Conservation (phyloP, 1,140 invertebrate genomes). For the Sipha flava region DNA sequence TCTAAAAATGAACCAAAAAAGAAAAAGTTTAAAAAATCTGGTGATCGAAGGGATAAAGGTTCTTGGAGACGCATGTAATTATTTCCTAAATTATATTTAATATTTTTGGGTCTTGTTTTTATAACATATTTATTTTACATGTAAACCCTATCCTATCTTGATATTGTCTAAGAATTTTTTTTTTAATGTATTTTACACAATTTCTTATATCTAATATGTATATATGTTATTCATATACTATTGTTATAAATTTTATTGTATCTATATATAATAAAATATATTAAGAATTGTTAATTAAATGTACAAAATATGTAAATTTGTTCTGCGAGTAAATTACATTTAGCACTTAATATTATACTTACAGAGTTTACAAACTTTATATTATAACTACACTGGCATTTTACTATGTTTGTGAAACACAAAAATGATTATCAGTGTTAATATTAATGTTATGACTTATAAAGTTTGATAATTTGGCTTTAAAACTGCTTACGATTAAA, state of each 20-base stretch:
- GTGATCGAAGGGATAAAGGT: slow-evolving; percentile 22
- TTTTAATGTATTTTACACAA: background rate
- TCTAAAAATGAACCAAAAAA: slow-evolving; percentile 21
- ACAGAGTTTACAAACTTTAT: background rate
- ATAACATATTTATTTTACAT: background rate
- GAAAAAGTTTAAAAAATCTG: slow-evolving; percentile 18
- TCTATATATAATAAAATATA: background rate
- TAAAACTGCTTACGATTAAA: background rate
- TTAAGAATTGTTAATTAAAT: background rate
- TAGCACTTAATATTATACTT: background rate
- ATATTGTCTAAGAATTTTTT: background rate
- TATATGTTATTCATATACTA: slow-evolving; percentile 3
- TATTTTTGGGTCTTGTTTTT: background rate
- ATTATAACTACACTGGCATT: background rate
- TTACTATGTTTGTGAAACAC: background rate
- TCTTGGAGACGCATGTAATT: slow-evolving; percentile 16
- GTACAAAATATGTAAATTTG: background rate
- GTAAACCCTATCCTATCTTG: background rate
- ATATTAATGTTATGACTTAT: background rate
- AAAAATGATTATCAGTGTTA: background rate
- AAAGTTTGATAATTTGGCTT: background rate
- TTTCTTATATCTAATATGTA: background rate
- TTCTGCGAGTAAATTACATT: background rate
- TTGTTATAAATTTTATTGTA: slow-evolving; percentile 28
- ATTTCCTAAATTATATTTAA: background rate